Evolutionary conservation across 1,140 invertebrate species (phyloP), one percentile per base, ranked within the genome.

Genomic region (Vanessa tameamea): DNA sequence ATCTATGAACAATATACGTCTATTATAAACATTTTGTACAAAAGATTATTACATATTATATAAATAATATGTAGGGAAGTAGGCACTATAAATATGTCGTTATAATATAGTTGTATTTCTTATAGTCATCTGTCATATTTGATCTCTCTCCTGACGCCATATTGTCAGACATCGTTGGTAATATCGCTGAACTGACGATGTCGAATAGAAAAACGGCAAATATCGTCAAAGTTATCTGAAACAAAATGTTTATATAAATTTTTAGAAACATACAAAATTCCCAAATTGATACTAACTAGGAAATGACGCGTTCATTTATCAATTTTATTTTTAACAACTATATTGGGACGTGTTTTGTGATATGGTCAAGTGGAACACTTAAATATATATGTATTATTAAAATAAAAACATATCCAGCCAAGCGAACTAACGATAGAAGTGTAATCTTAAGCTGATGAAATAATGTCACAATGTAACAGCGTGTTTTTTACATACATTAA

Each of bases 101-200:
- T 64, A 91, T 90, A 26, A 91, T 64, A 72, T 83, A 91, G 69
- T 81, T 91, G 26, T 91, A 91, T 80, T 88, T 91, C 23, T 69
- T 83, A 57, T 91, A 91, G 64, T 91, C 88, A 4, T 88, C 84
- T 2, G 89, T 86, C 20, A 61, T 20, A 65, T 79, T 72, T 75
- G 20, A 26, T 1, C 70, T 82, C 16, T n/a, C 59, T 51, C 68
- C 72, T 59, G 1, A n/a, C 31, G 26, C 31, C 15, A 20, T 57
- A 13, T 20, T 55, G 47, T 14, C 37, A 20, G 31, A 20, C 1
- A 15, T 16, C 26, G 8, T 53, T 12, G 53, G 75, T 57, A 75
- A 23, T 43, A 77, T 69, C 15, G 69, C 69, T 13, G 63, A 70
- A 63, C 64, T 51, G 50, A 75, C 69, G 64, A 64, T 65, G 72